These are phyloP conservation scores for Pycnonotus jocosus DNA, from an alignment of 2,113 vertebrate species.

Conservation along the genomic window DNA sequence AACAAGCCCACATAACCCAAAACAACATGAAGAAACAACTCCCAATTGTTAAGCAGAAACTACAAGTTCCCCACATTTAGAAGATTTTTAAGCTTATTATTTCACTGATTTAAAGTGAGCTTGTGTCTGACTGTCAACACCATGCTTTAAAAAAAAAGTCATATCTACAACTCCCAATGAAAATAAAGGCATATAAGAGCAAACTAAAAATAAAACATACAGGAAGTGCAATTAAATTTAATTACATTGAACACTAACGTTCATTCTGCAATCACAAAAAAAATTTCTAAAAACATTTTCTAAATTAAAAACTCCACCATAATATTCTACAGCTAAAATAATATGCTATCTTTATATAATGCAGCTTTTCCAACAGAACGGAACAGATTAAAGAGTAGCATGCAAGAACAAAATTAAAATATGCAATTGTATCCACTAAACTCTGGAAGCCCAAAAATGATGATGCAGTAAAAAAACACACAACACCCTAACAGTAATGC, in stretches of 20 bases:
- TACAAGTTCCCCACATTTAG: background rate
- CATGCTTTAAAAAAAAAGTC: background rate
- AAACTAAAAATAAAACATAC: constrained; percentile 62
- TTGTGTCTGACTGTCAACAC: background rate
- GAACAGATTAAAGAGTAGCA: background rate
- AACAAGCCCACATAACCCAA: background rate
- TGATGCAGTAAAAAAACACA: background rate
- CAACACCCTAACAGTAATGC: background rate
- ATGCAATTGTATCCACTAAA: background rate
- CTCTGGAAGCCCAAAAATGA: background rate
- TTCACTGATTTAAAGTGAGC: background rate
- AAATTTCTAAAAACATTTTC: constrained; percentile 38
- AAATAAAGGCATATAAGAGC: constrained; percentile 31
- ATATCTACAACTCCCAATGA: background rate
- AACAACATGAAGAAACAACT: background rate
- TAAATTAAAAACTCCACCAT: constrained; percentile 15
- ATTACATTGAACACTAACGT: constrained; percentile 48
- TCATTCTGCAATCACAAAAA: constrained; percentile 42
- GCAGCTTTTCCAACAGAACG: constrained; percentile 26
- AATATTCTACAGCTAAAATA: constrained; percentile 37
- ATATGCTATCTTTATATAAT: background rate
- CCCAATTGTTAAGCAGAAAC: background rate
- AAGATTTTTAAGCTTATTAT: background rate
- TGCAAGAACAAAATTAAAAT: background rate
- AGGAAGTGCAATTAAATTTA: constrained; percentile 65